A percentile compares a stretch with the other conserved stretches of the same genome.
These are phyloP conservation scores for Enoplosus armatus DNA, from an alignment of 2,797 vertebrate species.

Conservation along the genomic window DNA sequence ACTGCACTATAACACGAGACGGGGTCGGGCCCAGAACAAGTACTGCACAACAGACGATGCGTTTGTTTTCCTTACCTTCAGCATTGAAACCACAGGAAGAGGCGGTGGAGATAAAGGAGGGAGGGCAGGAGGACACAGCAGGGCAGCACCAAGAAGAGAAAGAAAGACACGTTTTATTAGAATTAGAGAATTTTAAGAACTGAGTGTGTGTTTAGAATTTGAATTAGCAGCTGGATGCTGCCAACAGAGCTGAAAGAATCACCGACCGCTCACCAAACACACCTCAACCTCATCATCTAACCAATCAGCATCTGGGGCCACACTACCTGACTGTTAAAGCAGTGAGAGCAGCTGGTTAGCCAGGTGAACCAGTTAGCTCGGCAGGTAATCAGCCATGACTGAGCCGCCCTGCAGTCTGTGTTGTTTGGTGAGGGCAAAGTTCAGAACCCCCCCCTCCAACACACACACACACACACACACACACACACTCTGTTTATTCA, in stretches of 20 bases:
- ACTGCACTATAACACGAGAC: not conserved
- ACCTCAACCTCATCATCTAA: not conserved
- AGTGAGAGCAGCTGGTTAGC: not conserved
- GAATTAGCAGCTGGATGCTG: not conserved
- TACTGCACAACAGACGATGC: not conserved
- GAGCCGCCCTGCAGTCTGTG: not conserved
- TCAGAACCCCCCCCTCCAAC: no score
- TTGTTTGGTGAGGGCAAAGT: not conserved
- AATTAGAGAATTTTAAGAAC: not conserved
- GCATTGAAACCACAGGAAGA: not conserved
- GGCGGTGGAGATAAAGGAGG: not conserved
- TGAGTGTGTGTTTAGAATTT: not conserved
- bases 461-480: no score
- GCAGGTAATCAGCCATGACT: constrained; percentile 26
- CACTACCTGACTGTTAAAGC: not conserved
- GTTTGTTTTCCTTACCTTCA: constrained; percentile 61
- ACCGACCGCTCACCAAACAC: not conserved
- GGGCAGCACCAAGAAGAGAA: constrained; percentile 42
- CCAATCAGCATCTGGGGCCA: constrained; percentile 5
- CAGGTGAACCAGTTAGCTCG: constrained; percentile 18
- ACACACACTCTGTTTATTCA: constrained; percentile 46
- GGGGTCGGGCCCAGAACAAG: not conserved
- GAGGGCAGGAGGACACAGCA: not conserved
- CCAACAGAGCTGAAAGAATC: not conserved
- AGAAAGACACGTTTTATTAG: constrained; percentile 39